Percentiles rank a stretch among this genome's conserved stretches.
Evolutionary conservation across 2,888 invertebrate genomes (phyloP).

Genomic region (Ditylenchus weischeri): DNA sequence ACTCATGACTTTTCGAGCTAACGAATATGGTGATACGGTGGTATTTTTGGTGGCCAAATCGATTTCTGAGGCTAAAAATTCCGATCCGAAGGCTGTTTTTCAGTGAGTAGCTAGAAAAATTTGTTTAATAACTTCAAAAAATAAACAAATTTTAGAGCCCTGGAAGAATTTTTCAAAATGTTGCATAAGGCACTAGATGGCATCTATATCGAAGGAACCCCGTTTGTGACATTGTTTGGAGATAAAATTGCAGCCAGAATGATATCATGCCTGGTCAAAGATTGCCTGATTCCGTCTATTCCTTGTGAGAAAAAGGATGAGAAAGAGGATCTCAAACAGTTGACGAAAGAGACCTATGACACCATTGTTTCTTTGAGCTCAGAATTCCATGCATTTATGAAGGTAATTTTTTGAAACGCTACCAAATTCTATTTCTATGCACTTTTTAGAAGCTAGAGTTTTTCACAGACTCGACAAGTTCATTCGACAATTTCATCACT

Average conservation of each 20-base stretch:
- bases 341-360: conserved; percentile 8
- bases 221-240: conserved; percentile 18
- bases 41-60: conserved; percentile 15
- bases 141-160: conserved; percentile 16
- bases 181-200: conserved; percentile 27
- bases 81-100: conserved; percentile 19
- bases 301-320: conserved; percentile 25
- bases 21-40: conserved; percentile 2
- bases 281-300: conserved; percentile 33
- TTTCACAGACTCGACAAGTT: conserved; percentile 14
- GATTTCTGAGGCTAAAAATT: conserved; percentile 22
- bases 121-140: conserved; percentile 20
- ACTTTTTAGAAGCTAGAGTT: conserved; percentile 30
- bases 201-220: conserved; percentile 19
- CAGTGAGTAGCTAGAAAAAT: conserved; percentile 17
- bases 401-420: conserved; percentile 14
- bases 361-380: conserved; percentile 12
- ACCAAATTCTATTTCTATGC: background rate
- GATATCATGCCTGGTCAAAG: conserved; percentile 28
- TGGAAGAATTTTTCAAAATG: conserved; percentile 30
- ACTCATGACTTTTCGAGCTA: background rate
- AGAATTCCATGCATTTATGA: conserved; percentile 26
- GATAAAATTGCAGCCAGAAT: conserved; percentile 19
- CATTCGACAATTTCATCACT: conserved; percentile 21
- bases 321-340: conserved; percentile 10